Evolutionary conservation across 2,888 invertebrate genomes (phyloP), one percentile per base, ranked within the genome.

Genomic region (Diarsia dahlii): DNA sequence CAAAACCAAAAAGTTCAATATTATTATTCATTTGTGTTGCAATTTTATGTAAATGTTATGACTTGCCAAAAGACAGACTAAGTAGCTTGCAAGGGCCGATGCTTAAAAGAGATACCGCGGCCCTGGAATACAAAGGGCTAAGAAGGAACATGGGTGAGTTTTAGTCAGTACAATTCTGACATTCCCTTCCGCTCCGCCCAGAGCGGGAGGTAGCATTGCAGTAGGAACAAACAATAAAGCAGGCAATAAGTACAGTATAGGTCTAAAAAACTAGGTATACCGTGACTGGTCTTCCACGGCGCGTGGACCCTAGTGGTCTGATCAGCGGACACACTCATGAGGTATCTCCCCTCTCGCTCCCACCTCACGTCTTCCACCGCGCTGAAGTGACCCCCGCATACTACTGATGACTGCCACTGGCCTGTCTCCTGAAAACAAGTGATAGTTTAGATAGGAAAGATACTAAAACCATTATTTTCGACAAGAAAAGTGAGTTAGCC

Each of bases 301-400:
- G 98, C 99, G 95, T 99, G 99, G 60, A 99, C 96, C 86, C 99
- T 97, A 0, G 99, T 98, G 10, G 99, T 99, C 96, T 99, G 99
- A 96, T 99, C 99, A 0, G 97, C 93, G 68, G 99, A 98, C 0
- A 97, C 97, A 76, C 98, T 98, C 82, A 99, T 91, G 50, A 99
- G 92, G 95, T 98, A 99, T 80, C 97, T 97, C 18, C 98, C 98
- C 62, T 96, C 92, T 48, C 69, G 81, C 0, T 99, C 99, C 99
- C 99, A 99, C 71, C 97, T 97, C 75, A 99, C 94, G 92, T 99
- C 99, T 39, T 97, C 97, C 0, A 99, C 99, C 77, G 97, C 97
- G 46, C 97, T 97, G 95, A 98, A 99, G 95, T 99, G 99, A 0
- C 99, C 99, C 0, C 98, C 97, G 12, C 97, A 97, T 46, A 97